Evolutionary conservation across 2,888 invertebrate species (phyloP), one percentile per base, ranked within the genome.

Genomic region (Drosophila neoperkinsi): DNA sequence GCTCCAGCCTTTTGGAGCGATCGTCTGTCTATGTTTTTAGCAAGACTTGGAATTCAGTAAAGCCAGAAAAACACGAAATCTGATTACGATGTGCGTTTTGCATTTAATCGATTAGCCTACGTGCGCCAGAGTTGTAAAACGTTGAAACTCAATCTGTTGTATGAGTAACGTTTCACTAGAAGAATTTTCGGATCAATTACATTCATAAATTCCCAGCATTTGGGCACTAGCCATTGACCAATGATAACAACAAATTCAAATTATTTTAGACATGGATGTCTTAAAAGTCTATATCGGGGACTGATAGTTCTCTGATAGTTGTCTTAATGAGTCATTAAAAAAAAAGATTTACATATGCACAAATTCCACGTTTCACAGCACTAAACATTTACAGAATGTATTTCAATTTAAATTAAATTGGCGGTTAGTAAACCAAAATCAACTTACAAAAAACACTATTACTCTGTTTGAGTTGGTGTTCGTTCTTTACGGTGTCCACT

Each of bases 81-180:
- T 7, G 21, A 30, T 57, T 31, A 21, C 21, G 41, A 41, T 57
- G 21, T 41, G 16, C 30, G n/a, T 30, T 16, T 30, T 38, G n/a
- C 30, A 41, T 57, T 38, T 57, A 43, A 43, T 43, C 57, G 57
- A 57, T 43, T 43, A 21, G 30, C 21, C 43, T 41, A 21, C 31
- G 30, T 16, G 10, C 16, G 21, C 41, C 13, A 43, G 43, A 30
- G 41, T 16, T 57, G 31, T 16, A 43, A 18, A 56, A 13, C 13
- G n/a, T 28, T 13, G n/a, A 11, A 36, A 9, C 36, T 55, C 25
- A 36, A 5, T 28, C 25, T n/a, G 38, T 28, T 38, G 18, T 4
- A 28, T 30, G 5, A 43, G 43, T 21, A 21, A 43, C 1, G 18
- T 4, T 38, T n/a, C 10, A 38, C 10, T 21, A 21, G 7, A 46